phyloP scores from a whole-genome alignment of 2,113 vertebrate genomes.

The Sterrhoptilus dennistouni region DNA sequence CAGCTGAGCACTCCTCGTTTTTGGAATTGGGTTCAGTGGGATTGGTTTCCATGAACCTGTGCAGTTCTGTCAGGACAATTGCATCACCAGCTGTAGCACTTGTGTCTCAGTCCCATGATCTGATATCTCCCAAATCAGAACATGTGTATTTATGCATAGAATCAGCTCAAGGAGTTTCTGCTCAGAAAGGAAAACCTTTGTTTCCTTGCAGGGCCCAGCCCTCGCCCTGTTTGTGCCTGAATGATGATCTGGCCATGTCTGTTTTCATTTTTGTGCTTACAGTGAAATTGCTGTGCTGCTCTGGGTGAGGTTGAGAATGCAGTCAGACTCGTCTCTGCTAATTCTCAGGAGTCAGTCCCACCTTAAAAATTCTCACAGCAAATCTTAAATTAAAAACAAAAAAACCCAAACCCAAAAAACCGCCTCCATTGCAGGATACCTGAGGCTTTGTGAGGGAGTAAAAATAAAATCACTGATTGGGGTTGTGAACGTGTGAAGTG shows the following conservation, averaged over 20 bases:
- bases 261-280: slow-evolving; percentile 25
- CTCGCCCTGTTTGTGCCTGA: slow-evolving; percentile 12
- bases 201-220: neutral
- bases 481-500: neutral
- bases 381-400: neutral
- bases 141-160: neutral
- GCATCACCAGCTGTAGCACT: neutral
- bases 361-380: slow-evolving; percentile 32
- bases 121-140: neutral
- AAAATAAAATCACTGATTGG: neutral
- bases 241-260: neutral
- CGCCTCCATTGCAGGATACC: neutral
- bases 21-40: neutral
- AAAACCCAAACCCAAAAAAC: neutral
- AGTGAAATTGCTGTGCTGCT: slow-evolving; percentile 15
- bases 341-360: slow-evolving; percentile 16
- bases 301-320: slow-evolving; percentile 68
- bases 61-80: neutral
- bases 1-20: neutral
- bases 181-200: neutral
- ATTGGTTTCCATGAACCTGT: neutral
- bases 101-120: neutral
- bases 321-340: slow-evolving; percentile 41
- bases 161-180: neutral
- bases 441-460: neutral